These are phyloP conservation scores for Acanthurus lineatus DNA, from an alignment of 2,797 vertebrate genomes.

Conservation along the genomic window DNA sequence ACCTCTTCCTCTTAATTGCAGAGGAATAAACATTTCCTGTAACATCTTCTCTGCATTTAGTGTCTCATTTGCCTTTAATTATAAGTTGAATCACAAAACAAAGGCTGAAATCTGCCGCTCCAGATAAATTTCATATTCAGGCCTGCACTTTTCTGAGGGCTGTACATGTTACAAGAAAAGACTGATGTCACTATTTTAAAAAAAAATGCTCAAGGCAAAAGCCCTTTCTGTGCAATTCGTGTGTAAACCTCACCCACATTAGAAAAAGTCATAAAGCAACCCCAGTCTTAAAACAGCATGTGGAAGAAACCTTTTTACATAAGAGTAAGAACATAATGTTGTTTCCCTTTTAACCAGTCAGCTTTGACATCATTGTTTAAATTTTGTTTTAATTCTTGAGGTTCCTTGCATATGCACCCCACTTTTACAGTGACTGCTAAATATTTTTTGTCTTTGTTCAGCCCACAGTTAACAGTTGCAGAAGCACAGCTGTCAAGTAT, in stretches of 20 bases:
- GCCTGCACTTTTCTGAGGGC: neutral
- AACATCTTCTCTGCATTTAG: slow-evolving; percentile 51
- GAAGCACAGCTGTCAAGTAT: neutral
- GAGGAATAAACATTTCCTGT: slow-evolving; percentile 55
- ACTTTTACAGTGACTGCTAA: neutral
- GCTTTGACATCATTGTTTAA: no score
- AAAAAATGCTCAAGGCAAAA: neutral
- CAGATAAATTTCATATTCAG: neutral
- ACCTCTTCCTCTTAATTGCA: slow-evolving; percentile 48
- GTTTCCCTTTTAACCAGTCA: neutral
- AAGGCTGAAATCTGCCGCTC: slow-evolving; percentile 23
- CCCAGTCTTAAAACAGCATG: neutral
- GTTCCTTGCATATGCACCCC: neutral
- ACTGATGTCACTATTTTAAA: neutral
- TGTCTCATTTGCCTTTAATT: slow-evolving; percentile 52
- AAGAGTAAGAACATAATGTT: neutral
- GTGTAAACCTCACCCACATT: neutral
- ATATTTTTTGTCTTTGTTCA: neutral
- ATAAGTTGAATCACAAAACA: slow-evolving; percentile 26
- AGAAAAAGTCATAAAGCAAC: neutral
- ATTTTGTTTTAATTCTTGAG: neutral
- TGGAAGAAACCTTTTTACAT: neutral
- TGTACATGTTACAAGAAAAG: neutral
- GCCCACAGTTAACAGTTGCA: neutral
- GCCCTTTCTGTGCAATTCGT: neutral